Conservation (phyloP, 2,113 vertebrate species). For the Podarcis raffonei region DNA sequence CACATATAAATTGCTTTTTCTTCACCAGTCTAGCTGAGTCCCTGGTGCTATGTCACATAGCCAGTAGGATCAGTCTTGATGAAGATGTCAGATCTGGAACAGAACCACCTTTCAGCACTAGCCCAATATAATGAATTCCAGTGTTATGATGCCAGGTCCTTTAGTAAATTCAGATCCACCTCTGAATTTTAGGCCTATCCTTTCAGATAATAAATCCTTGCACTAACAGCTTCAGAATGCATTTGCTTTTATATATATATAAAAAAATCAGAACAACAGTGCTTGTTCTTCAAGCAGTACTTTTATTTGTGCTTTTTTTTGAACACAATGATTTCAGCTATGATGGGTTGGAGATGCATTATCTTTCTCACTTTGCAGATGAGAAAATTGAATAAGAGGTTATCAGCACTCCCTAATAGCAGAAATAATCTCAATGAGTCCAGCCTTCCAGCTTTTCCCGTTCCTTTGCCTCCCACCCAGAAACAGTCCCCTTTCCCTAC, state of each 20-base stretch:
- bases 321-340: not conserved
- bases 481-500: not conserved
- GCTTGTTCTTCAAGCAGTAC: not conserved
- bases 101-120: too few species aligned
- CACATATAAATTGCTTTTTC: not conserved
- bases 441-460: slow-evolving; percentile 18
- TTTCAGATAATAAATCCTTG: not conserved
- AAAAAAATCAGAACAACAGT: not conserved
- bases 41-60: not conserved
- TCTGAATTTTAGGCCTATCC: not conserved
- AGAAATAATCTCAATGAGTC: not conserved
- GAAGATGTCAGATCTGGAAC: not conserved
- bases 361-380: not conserved
- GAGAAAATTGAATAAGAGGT: not conserved
- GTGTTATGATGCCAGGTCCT: not conserved
- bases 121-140: not conserved
- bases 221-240: not conserved
- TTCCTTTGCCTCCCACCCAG: not conserved
- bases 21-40: not conserved
- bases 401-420: not conserved
- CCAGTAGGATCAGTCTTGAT: not conserved
- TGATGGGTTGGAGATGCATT: not conserved
- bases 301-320: not conserved
- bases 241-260: not conserved
- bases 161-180: too few species aligned